These are phyloP conservation scores for Riptortus pedestris DNA, from an alignment of 1,140 invertebrate species.

Conservation along the genomic window DNA sequence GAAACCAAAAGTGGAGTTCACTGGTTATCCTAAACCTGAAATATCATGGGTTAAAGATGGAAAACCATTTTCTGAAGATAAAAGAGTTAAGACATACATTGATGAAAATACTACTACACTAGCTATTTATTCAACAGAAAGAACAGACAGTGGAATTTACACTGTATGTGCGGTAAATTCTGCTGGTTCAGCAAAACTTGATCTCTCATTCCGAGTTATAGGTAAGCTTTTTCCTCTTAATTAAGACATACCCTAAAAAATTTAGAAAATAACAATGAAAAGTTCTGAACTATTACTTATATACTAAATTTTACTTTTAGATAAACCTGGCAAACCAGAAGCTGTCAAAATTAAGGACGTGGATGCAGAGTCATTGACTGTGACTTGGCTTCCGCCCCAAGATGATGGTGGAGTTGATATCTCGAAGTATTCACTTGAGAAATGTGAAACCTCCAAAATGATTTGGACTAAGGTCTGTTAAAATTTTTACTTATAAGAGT, in stretches of 20 bases:
- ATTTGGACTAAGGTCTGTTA: conserved; percentile 51
- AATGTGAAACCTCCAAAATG: conserved; percentile 55
- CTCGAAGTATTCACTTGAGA: conserved; percentile 69
- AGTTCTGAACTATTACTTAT: background rate
- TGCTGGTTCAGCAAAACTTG: conserved; percentile 55
- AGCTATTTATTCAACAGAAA: conserved; percentile 47
- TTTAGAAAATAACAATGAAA: background rate
- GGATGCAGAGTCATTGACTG: conserved; percentile 55
- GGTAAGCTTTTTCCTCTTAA: conserved; percentile 42
- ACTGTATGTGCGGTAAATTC: conserved; percentile 54
- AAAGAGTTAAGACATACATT: conserved; percentile 45
- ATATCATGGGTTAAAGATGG: conserved; percentile 55
- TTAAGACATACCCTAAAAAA: background rate
- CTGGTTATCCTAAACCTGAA: conserved; percentile 55
- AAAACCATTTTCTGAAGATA: conserved; percentile 40
- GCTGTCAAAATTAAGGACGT: conserved; percentile 63
- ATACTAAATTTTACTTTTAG: conserved; percentile 38
- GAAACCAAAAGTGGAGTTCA: conserved; percentile 48
- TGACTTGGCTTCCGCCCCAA: conserved; percentile 70
- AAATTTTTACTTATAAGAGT: too few relatives aligned
- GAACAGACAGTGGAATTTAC: conserved; percentile 54
- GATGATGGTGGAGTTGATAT: conserved; percentile 71
- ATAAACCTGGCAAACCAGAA: conserved; percentile 73
- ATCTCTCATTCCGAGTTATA: conserved; percentile 67
- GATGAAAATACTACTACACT: conserved; percentile 48